Percentiles rank a stretch among this genome's conserved stretches.
Evolutionary conservation across 2,797 vertebrate species (phyloP).

Genomic region (Phalloptychus januarius): DNA sequence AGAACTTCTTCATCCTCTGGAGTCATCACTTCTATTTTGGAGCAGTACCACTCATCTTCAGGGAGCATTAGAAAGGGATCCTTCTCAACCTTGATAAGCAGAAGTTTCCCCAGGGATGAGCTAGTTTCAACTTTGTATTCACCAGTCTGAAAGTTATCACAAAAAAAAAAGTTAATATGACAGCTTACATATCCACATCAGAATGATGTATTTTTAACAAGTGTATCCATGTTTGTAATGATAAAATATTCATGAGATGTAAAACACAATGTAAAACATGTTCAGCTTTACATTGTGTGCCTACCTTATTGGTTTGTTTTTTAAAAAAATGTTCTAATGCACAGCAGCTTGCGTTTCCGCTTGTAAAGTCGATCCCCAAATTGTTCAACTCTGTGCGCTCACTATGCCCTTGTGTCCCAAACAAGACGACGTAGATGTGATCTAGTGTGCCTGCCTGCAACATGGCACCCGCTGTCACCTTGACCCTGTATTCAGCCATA

Average conservation of each 20-base stretch:
- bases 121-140: conserved; percentile 49
- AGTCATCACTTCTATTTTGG: conserved; percentile 64
- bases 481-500: conserved; percentile 63
- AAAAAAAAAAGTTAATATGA: background rate
- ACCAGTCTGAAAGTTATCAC: conserved; percentile 37
- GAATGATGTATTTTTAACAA: background rate
- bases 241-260: background rate
- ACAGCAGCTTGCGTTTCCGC: conserved; percentile 44
- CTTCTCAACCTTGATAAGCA: conserved; percentile 72
- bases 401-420: conserved; percentile 56
- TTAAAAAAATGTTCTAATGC: background rate
- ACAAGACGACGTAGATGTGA: conserved; percentile 47
- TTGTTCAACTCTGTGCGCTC: conserved; percentile 48
- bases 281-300: background rate
- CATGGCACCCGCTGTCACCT: conserved; percentile 54
- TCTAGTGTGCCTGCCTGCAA: conserved; percentile 52
- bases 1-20: conserved; percentile 56
- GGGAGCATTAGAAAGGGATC: conserved; percentile 27
- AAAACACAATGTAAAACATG: too few relatives aligned
- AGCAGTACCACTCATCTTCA: conserved; percentile 74
- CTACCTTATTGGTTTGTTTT: background rate
- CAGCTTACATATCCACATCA: background rate
- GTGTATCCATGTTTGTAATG: background rate
- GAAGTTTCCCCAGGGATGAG: conserved; percentile 54
- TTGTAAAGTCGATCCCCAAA: conserved; percentile 34